phyloP scores from a whole-genome alignment of 2,797 vertebrate genomes.

The Nannoperca australis region DNA sequence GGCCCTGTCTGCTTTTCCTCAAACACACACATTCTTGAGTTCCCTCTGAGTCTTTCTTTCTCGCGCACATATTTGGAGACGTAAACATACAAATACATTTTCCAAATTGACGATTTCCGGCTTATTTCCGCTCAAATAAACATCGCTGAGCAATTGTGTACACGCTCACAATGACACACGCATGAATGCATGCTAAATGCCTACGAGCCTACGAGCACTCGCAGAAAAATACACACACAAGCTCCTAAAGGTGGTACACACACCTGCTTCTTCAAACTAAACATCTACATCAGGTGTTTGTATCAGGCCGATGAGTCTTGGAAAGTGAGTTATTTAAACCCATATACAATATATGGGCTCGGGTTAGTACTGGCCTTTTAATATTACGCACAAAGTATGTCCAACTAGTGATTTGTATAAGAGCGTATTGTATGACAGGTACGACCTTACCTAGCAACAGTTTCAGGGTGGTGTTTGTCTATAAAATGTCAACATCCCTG shows the following conservation, averaged over 20 bases:
- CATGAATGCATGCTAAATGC: conserved; percentile 27
- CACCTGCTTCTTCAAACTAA: conserved; percentile 6
- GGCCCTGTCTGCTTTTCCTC: background rate
- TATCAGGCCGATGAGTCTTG: background rate
- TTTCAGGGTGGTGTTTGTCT: background rate
- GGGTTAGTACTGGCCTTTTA: background rate
- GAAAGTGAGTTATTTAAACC: background rate
- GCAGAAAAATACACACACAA: conserved; percentile 9
- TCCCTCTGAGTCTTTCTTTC: background rate
- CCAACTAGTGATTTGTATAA: background rate
- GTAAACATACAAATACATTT: conserved; percentile 25
- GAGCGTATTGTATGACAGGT: background rate
- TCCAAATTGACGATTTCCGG: conserved; percentile 57
- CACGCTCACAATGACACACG: conserved; percentile 27
- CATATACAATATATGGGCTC: too few species aligned
- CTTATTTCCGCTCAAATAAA: conserved; percentile 58
- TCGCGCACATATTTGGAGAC: conserved; percentile 19
- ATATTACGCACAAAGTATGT: background rate
- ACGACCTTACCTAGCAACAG: background rate
- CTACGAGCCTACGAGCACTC: background rate
- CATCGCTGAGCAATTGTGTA: conserved; percentile 38
- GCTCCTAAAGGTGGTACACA: conserved; percentile 19
- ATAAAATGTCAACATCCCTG: background rate
- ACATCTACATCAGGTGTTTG: background rate
- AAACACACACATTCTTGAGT: background rate